A percentile compares a stretch with the other conserved stretches of the same genome.
Evolutionary conservation across 2,797 vertebrate genomes (phyloP).

Genomic region (Alectoris magna): DNA sequence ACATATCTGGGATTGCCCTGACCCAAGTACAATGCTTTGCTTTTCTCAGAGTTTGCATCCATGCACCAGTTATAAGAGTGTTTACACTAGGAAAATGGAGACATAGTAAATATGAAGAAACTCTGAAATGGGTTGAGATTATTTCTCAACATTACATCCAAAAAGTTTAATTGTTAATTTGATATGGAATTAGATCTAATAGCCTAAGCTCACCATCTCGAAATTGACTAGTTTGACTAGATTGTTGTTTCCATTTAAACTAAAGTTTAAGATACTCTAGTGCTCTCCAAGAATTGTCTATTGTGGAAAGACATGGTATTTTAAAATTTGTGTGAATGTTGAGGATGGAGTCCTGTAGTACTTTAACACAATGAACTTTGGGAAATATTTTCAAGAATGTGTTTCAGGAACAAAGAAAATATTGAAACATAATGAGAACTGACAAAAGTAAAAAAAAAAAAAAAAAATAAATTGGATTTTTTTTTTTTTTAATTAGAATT

Average conservation of each 20-base stretch:
- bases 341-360: background rate
- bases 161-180: background rate
- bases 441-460: background rate
- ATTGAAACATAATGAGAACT: background rate
- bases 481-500: no score
- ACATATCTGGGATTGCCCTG: no score
- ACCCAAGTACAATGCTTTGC: no score
- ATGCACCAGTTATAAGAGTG: background rate
- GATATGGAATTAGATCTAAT: background rate
- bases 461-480: no score
- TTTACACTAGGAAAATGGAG: background rate
- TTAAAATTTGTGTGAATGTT: background rate
- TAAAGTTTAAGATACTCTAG: no score
- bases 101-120: background rate
- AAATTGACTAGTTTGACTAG: background rate
- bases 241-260: background rate
- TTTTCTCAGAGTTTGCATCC: background rate
- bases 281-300: background rate
- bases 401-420: background rate
- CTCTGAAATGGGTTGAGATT: background rate
- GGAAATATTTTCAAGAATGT: background rate
- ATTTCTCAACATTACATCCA: background rate
- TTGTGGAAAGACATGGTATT: background rate
- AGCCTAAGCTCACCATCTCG: background rate
- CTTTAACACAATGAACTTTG: background rate